Percentiles rank a stretch among this genome's conserved stretches.
Conservation (phyloP, 2,888 invertebrate genomes). For the Chydorus sphaericus region DNA sequence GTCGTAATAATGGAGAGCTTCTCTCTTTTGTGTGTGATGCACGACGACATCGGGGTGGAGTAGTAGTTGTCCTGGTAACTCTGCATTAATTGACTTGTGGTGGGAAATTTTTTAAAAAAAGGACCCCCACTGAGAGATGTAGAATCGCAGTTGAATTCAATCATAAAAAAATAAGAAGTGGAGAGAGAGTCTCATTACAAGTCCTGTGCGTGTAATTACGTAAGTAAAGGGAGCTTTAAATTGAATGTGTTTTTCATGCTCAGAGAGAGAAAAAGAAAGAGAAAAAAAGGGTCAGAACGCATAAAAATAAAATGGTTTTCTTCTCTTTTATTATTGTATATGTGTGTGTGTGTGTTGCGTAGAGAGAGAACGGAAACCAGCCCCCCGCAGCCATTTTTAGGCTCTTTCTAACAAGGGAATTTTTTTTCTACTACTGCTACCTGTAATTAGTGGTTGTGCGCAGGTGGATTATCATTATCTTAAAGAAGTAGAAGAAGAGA, state of each 20-base stretch:
- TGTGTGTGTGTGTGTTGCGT: too few species aligned
- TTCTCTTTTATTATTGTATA: background rate
- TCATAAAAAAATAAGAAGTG: background rate
- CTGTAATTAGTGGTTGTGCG: constrained; percentile 8
- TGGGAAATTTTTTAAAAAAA: too few species aligned
- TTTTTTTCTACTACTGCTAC: background rate
- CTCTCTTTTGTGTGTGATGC: too few species aligned
- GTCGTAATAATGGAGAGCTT: too few species aligned
- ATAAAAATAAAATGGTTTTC: background rate
- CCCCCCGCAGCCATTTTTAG: background rate
- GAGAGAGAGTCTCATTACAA: background rate
- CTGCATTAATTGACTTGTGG: too few species aligned
- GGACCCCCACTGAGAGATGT: too few species aligned
- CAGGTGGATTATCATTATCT: too few species aligned
- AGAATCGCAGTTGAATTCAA: too few species aligned
- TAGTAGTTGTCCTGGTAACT: too few species aligned
- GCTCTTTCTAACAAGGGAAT: background rate
- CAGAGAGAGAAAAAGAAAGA: background rate
- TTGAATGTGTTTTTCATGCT: too few species aligned
- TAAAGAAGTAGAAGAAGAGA: background rate
- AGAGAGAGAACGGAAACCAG: background rate
- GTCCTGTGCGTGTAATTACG: background rate
- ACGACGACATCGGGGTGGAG: too few species aligned
- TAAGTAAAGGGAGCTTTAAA: background rate
- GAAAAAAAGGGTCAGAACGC: background rate